phyloP scores from a whole-genome alignment of 2,113 vertebrate species.

The Amblyopsis rosae region DNA sequence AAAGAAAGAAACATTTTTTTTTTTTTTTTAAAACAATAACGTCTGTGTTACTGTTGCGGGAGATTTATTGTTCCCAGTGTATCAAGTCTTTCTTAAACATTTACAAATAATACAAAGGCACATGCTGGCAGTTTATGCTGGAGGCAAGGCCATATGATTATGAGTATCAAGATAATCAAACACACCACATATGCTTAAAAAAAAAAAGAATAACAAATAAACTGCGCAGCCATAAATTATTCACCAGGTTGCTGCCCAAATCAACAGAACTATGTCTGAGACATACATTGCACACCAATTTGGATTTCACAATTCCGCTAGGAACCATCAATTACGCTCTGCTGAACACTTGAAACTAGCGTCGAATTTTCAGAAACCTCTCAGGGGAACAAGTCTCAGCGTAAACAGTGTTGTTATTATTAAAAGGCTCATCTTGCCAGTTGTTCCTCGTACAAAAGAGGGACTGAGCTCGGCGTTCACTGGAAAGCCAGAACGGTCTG shows the following conservation, averaged over 20 bases:
- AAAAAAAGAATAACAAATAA: conserved; percentile 12
- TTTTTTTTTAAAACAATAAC: conserved; percentile 32
- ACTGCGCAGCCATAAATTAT: conserved; percentile 18
- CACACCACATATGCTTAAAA: conserved; percentile 19
- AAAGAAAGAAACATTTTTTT: conserved; percentile 17
- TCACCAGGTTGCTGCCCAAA: conserved; percentile 21
- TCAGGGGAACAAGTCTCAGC: conserved; percentile 16
- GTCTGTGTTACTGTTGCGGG: conserved; percentile 20
- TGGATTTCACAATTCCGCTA: conserved; percentile 9
- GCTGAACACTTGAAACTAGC: conserved; percentile 24
- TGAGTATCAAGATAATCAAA: conserved; percentile 21
- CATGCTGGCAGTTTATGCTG: conserved; percentile 13
- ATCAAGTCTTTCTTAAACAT: conserved; percentile 33
- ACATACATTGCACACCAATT: background rate
- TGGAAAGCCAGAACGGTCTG: conserved; percentile 34
- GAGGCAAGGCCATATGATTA: conserved; percentile 10
- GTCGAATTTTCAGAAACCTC: conserved; percentile 9
- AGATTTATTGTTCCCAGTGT: conserved; percentile 50
- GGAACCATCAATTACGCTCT: conserved; percentile 3
- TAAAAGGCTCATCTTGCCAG: conserved; percentile 28
- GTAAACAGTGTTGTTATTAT: conserved; percentile 36
- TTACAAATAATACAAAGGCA: conserved; percentile 26
- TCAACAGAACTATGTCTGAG: background rate
- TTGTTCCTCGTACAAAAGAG: conserved; percentile 28
- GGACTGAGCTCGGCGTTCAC: conserved; percentile 44